Base-by-base conservation (phyloP, 92 coral and sea anemone genomes). In the Hydrozoanthus gracilis region DNA sequence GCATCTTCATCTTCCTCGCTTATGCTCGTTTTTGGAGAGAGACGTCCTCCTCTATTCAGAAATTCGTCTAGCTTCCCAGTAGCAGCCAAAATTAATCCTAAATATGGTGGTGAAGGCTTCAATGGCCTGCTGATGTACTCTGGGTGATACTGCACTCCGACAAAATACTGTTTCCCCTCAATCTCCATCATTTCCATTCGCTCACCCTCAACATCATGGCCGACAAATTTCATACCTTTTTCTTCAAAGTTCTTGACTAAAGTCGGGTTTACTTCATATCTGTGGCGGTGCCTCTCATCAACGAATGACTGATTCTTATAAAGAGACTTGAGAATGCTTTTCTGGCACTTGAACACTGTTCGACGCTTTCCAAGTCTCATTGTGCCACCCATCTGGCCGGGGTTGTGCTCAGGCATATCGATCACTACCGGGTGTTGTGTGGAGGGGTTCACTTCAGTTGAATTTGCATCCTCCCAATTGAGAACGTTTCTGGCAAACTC, bases 351-450 rank as follows among this genome's bases (percentile, higher is more conserved):
- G 85, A 97, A 97, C 52, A 97, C 98, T 5, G 99, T 97, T 45
- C 98, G 95, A 8, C 99, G 92, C 78, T 96, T 89, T 60, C 99
- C 99, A 2, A 97, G 90, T 65, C 99, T 88, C 99, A 97, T 97
- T 44, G 99, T 97, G 4, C 99, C 99, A 50, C 99, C 99, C 79
- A 97, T 90, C 83, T 95, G 94, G 2, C 99, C 99, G 46, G 98
- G 99, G 56, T 97, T 97, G 66, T 97, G 98, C 56, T 97, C 99
- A 8, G 99, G 99, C 99, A 97, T 97, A 72, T 97, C 99, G 86
- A 97, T 92, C 17, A 97, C 99, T 71, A 96, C 99, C 27, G 98
- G 98, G 83, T 97, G 92, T 51, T 88, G 14, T 3, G 99, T 97
- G 49, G 89, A 93, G 6, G 97, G 95, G 54, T 95, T 94, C 86